Conservation (phyloP, 2,888 invertebrate species). For the Conops quadrifasciatus region DNA sequence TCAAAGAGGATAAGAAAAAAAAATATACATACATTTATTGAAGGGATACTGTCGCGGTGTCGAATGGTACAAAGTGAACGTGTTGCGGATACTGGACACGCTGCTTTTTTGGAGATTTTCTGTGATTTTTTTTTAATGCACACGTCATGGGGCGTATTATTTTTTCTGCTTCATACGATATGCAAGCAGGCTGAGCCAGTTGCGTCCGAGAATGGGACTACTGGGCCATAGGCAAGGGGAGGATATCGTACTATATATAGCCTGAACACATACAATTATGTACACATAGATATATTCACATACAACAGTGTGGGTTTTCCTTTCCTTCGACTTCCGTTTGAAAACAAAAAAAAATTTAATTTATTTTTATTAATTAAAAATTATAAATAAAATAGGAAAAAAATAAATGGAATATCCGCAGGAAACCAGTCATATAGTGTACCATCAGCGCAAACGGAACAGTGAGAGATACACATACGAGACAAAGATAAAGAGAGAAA, state of each 20-base stretch:
- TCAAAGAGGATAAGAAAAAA: not conserved
- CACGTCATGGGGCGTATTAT: conserved; percentile 29
- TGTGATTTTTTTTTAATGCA: conserved; percentile 10
- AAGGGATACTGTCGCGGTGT: not conserved
- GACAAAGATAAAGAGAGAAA: not conserved
- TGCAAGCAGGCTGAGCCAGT: conserved; percentile 20
- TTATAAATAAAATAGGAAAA: conserved; percentile 30
- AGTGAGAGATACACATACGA: no score
- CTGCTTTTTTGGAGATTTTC: no score
- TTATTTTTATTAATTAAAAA: conserved; percentile 36
- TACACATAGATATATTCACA: no score
- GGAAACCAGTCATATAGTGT: conserved; percentile 17
- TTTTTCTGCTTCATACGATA: conserved; percentile 26
- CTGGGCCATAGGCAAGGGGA: not conserved
- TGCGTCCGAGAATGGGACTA: no score
- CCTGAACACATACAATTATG: no score
- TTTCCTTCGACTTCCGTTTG: conserved; percentile 4
- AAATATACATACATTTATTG: not conserved
- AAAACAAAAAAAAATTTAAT: conserved; percentile 27
- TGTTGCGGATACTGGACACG: conserved; percentile 21
- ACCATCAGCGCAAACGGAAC: not conserved
- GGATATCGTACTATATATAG: conserved; percentile 3
- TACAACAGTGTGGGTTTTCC: not conserved
- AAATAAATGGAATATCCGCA: conserved; percentile 22
- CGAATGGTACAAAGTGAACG: not conserved